A percentile compares a stretch with the other conserved stretches of the same genome.
Evolutionary conservation across 2,113 vertebrate genomes (phyloP).

Genomic region (Centropus unirufus): DNA sequence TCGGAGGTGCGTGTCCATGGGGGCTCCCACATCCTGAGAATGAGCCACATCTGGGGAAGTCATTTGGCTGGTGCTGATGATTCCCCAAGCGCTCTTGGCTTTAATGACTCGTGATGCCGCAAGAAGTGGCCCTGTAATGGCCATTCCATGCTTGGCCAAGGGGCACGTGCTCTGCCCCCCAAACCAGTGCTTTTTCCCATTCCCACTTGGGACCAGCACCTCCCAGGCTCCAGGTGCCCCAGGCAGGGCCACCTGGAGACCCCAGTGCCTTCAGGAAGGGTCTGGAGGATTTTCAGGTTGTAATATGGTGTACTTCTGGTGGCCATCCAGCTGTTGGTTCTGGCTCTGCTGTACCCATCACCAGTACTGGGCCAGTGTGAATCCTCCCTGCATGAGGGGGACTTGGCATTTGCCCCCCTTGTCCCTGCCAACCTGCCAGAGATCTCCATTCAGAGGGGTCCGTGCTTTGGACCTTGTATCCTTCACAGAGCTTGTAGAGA

Average conservation of each 20-base stretch:
- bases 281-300: constrained; percentile 33
- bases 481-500: neutral
- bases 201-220: neutral
- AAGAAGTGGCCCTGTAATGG: constrained; percentile 82
- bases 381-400: neutral
- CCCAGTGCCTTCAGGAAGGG: neutral
- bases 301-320: neutral
- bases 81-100: constrained; percentile 83
- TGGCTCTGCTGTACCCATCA: neutral
- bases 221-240: neutral
- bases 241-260: constrained; percentile 43
- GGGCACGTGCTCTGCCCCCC: constrained; percentile 7
- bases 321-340: neutral
- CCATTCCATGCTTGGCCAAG: constrained; percentile 66
- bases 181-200: neutral
- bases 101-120: constrained; percentile 95
- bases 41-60: constrained; percentile 93
- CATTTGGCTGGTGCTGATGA: constrained; percentile 82
- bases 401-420: neutral
- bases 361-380: neutral
- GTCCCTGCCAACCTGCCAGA: neutral
- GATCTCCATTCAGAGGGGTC: neutral
- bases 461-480: neutral
- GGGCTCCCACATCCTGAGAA: constrained; percentile 91
- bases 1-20: constrained; percentile 76